Evolutionary conservation across 2,797 vertebrate species (phyloP), one percentile per base, ranked within the genome.

Genomic region (Arctocebus calabarensis): DNA sequence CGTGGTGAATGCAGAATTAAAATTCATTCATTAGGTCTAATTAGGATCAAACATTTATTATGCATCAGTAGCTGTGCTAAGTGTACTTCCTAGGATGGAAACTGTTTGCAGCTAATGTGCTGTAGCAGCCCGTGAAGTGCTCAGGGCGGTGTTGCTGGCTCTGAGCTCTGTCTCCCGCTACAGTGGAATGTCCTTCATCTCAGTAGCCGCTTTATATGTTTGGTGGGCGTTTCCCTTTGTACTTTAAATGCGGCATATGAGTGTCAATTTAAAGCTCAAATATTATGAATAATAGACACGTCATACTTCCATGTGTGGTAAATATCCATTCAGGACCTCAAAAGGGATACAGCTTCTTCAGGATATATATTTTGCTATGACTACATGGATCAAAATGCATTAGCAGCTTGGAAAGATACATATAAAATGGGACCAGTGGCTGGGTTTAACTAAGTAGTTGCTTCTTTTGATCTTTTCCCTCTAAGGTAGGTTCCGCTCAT

Each of bases 1-100:
- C 73, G 93, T 90, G 59, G 89, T 87, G 88, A 88, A 95, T 77
- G 78, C 84, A 95, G 79, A 97, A 97, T 97, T 97, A 68, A 96
- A 94, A 94, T 88, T 88, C 88, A 96, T 93, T 98, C 98, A 98
- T 99, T 98, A 98, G 29, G 88, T 98, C 97, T 98, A 98, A 98
- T 99, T 98, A 98, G 97, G 88, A 97, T 98, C 97, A 98, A 97
- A 96, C 96, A 97, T 95, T 98, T 98, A 97, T 98, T 98, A 98
- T 98, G 93, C 94, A 71, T 61, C 97, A 87, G 88, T 98, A 97
- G 96, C 96, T 96, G 16, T 97, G 94, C 96, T 97, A 83, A 96
- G 92, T 96, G 86, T 88, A 84, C 94, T 97, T 94, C 52, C 96
- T 96, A 96, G 96, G 97, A 94, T 88, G 82, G 97, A 98, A 98